Percentiles rank a stretch among this genome's conserved stretches.
These are phyloP conservation scores for Ditula angustiorana DNA, from an alignment of 2,888 invertebrate genomes.

Conservation along the genomic window DNA sequence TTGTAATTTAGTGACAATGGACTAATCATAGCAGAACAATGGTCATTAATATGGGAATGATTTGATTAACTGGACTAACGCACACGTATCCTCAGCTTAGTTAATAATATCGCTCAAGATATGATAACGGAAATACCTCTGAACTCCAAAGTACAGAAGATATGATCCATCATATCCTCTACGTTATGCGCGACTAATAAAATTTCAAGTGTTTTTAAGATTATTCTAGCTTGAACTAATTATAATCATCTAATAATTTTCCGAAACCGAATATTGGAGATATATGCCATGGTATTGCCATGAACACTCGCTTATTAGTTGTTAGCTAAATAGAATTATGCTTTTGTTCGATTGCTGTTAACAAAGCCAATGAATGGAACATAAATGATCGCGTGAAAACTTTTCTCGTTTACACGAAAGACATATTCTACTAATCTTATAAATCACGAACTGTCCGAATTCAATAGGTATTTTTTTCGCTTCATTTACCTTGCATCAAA, in stretches of 20 bases:
- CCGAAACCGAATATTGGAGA: background rate
- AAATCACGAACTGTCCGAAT: conserved; percentile 27
- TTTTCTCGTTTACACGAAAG: conserved; percentile 37
- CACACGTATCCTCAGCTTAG: conserved; percentile 16
- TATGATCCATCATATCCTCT: too few species aligned
- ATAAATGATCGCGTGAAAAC: conserved; percentile 25
- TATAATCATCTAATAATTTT: background rate
- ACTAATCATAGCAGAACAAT: conserved; percentile 53
- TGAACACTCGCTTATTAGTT: background rate
- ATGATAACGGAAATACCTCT: too few species aligned
- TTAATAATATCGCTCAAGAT: too few species aligned
- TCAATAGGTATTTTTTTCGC: conserved; percentile 23
- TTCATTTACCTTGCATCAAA: conserved; percentile 18
- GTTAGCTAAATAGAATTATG: conserved; percentile 3
- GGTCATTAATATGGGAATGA: conserved; percentile 41
- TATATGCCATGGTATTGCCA: background rate
- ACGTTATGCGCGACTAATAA: background rate
- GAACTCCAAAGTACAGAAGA: too few species aligned
- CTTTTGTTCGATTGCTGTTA: conserved; percentile 14
- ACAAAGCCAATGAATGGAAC: conserved; percentile 24
- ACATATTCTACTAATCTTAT: conserved; percentile 28
- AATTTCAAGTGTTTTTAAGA: too few species aligned
- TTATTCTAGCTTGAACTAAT: background rate
- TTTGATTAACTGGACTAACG: conserved; percentile 45
- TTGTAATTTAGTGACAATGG: conserved; percentile 59